Conservation (phyloP, 2,113 vertebrate species). For the Toxotes jaculatrix region DNA sequence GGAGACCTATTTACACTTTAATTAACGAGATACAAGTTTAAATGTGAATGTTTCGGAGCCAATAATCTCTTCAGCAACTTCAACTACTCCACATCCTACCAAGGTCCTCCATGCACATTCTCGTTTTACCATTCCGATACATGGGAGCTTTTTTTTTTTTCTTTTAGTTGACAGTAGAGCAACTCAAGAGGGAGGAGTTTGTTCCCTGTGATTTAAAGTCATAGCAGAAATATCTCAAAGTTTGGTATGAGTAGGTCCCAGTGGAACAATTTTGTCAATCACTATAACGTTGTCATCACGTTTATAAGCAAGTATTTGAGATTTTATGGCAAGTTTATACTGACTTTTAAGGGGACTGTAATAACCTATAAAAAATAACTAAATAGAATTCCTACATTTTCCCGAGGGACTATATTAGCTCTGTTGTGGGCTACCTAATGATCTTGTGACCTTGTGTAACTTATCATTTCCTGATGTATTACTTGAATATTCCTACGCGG, state of each 20-base stretch:
- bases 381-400: neutral
- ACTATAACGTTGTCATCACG: neutral
- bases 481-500: no score
- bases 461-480: neutral
- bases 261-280: constrained; percentile 3
- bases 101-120: constrained; percentile 54
- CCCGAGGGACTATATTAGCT: neutral
- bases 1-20: neutral
- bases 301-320: neutral
- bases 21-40: neutral
- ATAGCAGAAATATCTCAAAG: constrained; percentile 55
- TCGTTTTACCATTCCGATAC: constrained; percentile 73
- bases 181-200: constrained; percentile 78
- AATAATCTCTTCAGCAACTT: constrained; percentile 47
- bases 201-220: constrained; percentile 76
- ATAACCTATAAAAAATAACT: neutral
- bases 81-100: constrained; percentile 43
- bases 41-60: neutral
- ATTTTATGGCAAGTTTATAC: neutral
- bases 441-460: neutral
- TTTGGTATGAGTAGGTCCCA: constrained; percentile 29
- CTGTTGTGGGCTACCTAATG: neutral
- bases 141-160: constrained; percentile 54
- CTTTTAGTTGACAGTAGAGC: constrained; percentile 72
- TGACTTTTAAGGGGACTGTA: neutral